A percentile compares a stretch with the other conserved stretches of the same genome.
phyloP scores from a whole-genome alignment of 1,140 invertebrate genomes.

The Tetranychus cinnabarinus region DNA sequence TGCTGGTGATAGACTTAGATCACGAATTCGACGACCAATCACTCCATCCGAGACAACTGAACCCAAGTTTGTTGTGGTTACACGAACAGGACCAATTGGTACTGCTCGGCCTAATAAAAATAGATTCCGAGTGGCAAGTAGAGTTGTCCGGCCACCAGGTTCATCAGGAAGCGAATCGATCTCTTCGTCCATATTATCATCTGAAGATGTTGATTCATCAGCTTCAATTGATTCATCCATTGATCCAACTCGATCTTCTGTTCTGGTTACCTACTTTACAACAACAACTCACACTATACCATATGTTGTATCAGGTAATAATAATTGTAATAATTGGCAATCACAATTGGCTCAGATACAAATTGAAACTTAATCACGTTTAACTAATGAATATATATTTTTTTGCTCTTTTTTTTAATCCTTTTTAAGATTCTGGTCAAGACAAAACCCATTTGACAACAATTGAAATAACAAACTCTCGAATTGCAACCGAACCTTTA shows the following conservation, averaged over 20 bases:
- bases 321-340: too few relatives aligned
- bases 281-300: constrained; percentile 16
- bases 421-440: background rate
- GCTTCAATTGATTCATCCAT: constrained; percentile 6
- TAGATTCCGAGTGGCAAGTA: background rate
- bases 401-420: too few relatives aligned
- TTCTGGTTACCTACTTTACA: constrained; percentile 12
- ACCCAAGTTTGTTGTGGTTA: constrained; percentile 12
- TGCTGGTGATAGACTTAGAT: background rate
- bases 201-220: constrained; percentile 1
- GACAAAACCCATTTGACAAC: constrained; percentile 12
- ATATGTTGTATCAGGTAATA: constrained; percentile 4
- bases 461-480: constrained; percentile 14
- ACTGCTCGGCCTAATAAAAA: background rate
- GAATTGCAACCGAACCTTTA: constrained; percentile 8
- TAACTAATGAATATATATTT: too few relatives aligned
- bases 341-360: too few relatives aligned
- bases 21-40: background rate
- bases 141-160: background rate
- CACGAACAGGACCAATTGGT: constrained; percentile 9
- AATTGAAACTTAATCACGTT: too few relatives aligned
- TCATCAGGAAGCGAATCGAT: background rate
- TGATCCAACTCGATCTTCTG: constrained; percentile 5
- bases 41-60: constrained; percentile 8
- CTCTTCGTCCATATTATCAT: background rate